Evolutionary conservation across 1,140 invertebrate genomes (phyloP).

Genomic region (Matsumurasca onukii): DNA sequence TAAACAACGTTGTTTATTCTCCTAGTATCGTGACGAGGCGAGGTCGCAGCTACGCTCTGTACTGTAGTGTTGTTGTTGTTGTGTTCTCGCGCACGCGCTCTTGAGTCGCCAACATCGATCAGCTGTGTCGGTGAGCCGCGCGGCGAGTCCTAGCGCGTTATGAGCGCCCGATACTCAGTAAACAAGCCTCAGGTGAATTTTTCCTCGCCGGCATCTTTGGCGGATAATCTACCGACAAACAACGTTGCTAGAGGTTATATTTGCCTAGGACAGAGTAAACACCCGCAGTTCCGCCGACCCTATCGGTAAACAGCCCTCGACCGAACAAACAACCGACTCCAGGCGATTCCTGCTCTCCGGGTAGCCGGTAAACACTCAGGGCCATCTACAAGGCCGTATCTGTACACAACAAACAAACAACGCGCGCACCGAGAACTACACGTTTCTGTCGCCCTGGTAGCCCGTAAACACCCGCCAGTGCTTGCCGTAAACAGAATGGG

Average conservation of each 20-base stretch:
- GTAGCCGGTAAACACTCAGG: constrained; percentile 19
- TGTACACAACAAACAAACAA: constrained; percentile 26
- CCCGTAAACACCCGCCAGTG: constrained; percentile 14
- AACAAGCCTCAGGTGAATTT: constrained; percentile 38
- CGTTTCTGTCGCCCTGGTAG: constrained; percentile 14
- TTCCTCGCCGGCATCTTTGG: constrained; percentile 27
- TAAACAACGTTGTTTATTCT: constrained; percentile 16
- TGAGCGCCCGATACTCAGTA: constrained; percentile 36
- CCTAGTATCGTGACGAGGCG: background rate
- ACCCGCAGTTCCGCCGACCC: background rate
- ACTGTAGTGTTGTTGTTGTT: constrained; percentile 21
- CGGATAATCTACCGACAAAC: constrained; percentile 3
- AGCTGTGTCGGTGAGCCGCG: background rate
- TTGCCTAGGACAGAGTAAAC: constrained; percentile 30
- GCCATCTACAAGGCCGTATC: background rate
- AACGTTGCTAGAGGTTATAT: constrained; percentile 22
- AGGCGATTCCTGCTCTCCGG: constrained; percentile 13
- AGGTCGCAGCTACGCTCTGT: background rate
- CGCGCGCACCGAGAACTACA: background rate
- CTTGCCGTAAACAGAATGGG: background rate
- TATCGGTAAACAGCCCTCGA: constrained; percentile 2
- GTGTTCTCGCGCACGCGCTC: constrained; percentile 4
- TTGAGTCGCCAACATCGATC: constrained; percentile 17
- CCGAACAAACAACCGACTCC: constrained; percentile 5
- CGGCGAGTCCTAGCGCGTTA: constrained; percentile 25